Evolutionary conservation across 2,888 invertebrate genomes (phyloP).

Genomic region (Sminthurides aquaticus): DNA sequence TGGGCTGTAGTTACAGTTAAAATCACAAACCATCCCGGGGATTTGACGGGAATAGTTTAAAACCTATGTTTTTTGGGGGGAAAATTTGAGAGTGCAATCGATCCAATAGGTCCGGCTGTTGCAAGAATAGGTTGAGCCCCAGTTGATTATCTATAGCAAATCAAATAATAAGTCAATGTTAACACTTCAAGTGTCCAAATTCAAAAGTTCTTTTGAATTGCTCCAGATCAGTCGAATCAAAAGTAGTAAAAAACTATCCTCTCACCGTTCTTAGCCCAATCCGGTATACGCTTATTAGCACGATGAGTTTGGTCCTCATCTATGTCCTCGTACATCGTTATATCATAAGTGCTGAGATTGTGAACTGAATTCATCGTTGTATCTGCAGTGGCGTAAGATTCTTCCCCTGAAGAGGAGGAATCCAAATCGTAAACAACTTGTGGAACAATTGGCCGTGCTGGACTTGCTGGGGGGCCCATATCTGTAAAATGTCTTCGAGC

Average conservation of each 20-base stretch:
- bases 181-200: too few species aligned
- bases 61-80: conserved; percentile 13
- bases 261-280: conserved; percentile 37
- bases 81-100: neutral
- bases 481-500: too few species aligned
- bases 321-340: conserved; percentile 35
- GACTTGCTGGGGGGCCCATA: neutral
- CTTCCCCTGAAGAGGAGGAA: neutral
- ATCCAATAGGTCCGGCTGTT: conserved; percentile 19
- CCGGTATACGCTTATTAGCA: conserved; percentile 34
- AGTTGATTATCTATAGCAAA: too few species aligned
- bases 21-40: neutral
- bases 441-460: neutral
- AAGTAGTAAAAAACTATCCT: conserved; percentile 3
- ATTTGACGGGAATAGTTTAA: conserved; percentile 12
- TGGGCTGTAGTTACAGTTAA: too few species aligned
- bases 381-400: conserved; percentile 21
- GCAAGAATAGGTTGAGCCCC: conserved; percentile 6
- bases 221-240: too few species aligned
- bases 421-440: neutral
- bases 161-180: too few species aligned
- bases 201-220: too few species aligned
- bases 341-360: conserved; percentile 33
- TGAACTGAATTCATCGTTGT: conserved; percentile 24
- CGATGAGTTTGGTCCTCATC: conserved; percentile 38